Evolutionary conservation across 2,797 vertebrate genomes (phyloP).

Genomic region (Gymnoscopelus microlampas): DNA sequence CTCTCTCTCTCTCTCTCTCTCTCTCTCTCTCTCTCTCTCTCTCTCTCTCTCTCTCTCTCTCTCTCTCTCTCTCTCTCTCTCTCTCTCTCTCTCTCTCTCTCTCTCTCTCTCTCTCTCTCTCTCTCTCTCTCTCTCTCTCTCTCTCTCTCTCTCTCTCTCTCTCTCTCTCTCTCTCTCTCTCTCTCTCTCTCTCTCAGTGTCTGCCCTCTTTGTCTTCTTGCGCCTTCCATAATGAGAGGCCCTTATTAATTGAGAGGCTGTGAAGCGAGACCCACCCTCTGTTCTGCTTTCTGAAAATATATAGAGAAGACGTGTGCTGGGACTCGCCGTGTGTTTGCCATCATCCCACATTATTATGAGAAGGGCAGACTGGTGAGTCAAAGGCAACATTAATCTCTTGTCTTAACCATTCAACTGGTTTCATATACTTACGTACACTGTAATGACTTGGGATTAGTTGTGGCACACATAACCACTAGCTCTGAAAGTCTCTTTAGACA

Average conservation of each 20-base stretch:
- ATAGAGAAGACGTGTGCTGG: conserved; percentile 61
- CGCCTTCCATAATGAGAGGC: conserved; percentile 65
- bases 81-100: conserved; percentile 16
- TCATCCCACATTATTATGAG: conserved; percentile 63
- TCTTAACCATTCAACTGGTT: conserved; percentile 69
- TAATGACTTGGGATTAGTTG: conserved; percentile 60
- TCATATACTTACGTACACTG: conserved; percentile 65
- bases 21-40: conserved; percentile 12
- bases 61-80: conserved; percentile 14
- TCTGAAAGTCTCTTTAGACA: conserved; percentile 30
- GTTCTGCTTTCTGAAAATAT: conserved; percentile 56
- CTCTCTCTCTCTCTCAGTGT: conserved; percentile 48
- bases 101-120: neutral
- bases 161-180: conserved; percentile 11
- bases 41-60: neutral
- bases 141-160: neutral
- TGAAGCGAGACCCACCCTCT: conserved; percentile 72
- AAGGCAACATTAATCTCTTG: conserved; percentile 71
- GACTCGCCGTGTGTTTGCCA: conserved; percentile 67
- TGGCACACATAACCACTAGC: conserved; percentile 39
- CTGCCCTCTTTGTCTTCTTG: conserved; percentile 55
- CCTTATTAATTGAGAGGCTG: conserved; percentile 76
- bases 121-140: conserved; percentile 8
- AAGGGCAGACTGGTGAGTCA: conserved; percentile 48
- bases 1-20: conserved; percentile 24